phyloP scores from a whole-genome alignment of 2,888 invertebrate genomes.

The Idaea dimidiata region DNA sequence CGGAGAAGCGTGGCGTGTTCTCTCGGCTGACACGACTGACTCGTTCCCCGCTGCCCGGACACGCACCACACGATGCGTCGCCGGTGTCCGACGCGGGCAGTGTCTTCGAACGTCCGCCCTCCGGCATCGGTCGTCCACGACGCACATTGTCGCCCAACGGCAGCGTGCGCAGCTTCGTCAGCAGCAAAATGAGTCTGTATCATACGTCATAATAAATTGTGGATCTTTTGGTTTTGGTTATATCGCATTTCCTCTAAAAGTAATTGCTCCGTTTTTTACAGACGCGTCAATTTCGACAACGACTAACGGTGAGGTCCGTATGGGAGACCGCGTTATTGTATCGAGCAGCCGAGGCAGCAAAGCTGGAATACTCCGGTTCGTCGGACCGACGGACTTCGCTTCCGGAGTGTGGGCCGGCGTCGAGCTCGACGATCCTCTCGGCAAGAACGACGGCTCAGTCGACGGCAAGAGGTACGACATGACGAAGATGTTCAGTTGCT shows the following conservation, averaged over 20 bases:
- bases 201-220: constrained; percentile 30
- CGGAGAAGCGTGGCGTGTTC: constrained; percentile 95
- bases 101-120: constrained; percentile 71
- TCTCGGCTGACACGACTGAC: constrained; percentile 93
- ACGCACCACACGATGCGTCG: constrained; percentile 72
- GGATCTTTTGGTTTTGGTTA: not conserved
- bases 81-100: constrained; percentile 73
- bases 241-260: constrained; percentile 2
- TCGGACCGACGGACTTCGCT: constrained; percentile 95
- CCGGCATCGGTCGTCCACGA: constrained; percentile 65
- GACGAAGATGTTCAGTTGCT: not conserved
- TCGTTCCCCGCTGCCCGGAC: constrained; percentile 83
- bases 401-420: constrained; percentile 97
- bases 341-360: constrained; percentile 93
- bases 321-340: constrained; percentile 96
- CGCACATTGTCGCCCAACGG: constrained; percentile 74
- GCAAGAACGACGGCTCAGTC: constrained; percentile 98
- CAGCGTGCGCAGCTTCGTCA: constrained; percentile 74
- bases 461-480: constrained; percentile 89
- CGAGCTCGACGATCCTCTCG: constrained; percentile 94
- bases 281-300: constrained; percentile 75
- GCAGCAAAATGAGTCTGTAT: constrained; percentile 74
- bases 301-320: constrained; percentile 83
- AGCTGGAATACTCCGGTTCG: constrained; percentile 90
- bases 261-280: constrained; percentile 30